Percentiles rank a stretch among this genome's conserved stretches.
Evolutionary conservation across 2,797 vertebrate genomes (phyloP).

Genomic region (Amazona ochrocephala): DNA sequence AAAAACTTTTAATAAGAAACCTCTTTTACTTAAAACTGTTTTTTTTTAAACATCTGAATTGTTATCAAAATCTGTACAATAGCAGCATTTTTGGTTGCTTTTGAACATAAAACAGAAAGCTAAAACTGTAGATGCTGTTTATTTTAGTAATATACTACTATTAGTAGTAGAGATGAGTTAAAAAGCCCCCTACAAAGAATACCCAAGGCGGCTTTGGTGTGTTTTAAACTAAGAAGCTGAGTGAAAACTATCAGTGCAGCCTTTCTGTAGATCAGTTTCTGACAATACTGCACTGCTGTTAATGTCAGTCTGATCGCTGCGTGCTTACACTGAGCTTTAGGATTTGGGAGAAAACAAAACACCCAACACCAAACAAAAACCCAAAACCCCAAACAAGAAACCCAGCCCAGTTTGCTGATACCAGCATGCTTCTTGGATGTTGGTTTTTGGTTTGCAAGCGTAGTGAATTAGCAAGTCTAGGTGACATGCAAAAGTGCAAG

Average conservation of each 20-base stretch:
- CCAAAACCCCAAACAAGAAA: neutral
- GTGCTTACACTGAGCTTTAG: neutral
- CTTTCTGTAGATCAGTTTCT: neutral
- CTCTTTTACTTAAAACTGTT: neutral
- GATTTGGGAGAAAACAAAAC: neutral
- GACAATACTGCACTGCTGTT: neutral
- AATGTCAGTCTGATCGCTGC: neutral
- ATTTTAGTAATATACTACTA: neutral
- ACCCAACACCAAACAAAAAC: neutral
- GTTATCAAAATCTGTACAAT: neutral
- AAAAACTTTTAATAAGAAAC: neutral
- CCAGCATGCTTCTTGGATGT: neutral
- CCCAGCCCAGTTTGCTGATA: neutral
- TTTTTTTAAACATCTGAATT: neutral
- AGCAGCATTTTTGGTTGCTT: neutral
- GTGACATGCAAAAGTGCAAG: neutral
- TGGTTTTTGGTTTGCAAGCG: neutral
- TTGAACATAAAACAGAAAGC: neutral
- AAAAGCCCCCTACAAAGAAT: neutral
- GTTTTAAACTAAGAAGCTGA: neutral
- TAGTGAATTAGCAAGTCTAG: neutral
- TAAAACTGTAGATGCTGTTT: neutral
- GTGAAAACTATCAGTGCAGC: neutral
- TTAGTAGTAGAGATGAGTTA: neutral
- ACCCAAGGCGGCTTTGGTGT: neutral